Percentiles rank a stretch among this genome's conserved stretches.
Conservation (phyloP, 2,113 vertebrate genomes). For the Percopsis transmontana region DNA sequence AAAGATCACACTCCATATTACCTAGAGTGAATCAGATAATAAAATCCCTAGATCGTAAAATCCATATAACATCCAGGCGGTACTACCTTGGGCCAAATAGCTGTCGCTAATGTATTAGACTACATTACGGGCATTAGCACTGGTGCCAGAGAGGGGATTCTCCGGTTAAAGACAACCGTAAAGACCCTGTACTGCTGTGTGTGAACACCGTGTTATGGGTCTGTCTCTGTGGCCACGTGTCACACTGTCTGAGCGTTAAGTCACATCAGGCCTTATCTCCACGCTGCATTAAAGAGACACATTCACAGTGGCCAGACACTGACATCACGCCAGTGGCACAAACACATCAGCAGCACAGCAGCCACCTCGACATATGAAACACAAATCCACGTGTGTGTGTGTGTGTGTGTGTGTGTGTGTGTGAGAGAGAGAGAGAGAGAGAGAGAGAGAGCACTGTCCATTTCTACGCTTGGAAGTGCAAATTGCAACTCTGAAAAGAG, state of each 20-base stretch:
- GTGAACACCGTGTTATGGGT: slow-evolving; percentile 6
- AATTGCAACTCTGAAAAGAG: slow-evolving; percentile 22
- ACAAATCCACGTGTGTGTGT: slow-evolving; percentile 22
- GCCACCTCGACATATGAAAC: slow-evolving; percentile 42
- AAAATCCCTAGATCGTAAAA: slow-evolving; percentile 73
- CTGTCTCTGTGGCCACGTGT: slow-evolving; percentile 19
- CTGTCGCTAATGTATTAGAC: slow-evolving; percentile 62
- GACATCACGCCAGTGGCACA: slow-evolving; percentile 62
- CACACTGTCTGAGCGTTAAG: slow-evolving; percentile 41
- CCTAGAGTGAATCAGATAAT: slow-evolving; percentile 62
- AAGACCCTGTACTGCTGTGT: slow-evolving; percentile 9
- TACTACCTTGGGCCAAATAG: slow-evolving; percentile 56
- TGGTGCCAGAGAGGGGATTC: slow-evolving; percentile 54
- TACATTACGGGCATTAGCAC: slow-evolving; percentile 54
- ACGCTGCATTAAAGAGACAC: slow-evolving; percentile 43
- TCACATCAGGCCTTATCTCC: slow-evolving; percentile 47
- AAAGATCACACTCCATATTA: slow-evolving; percentile 60
- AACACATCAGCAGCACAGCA: slow-evolving; percentile 58
- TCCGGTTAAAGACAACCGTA: slow-evolving; percentile 40
- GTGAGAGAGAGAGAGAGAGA: too few relatives aligned
- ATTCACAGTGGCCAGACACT: slow-evolving; percentile 52
- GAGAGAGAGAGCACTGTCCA: too few relatives aligned
- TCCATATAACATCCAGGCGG: slow-evolving; percentile 60
- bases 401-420: slow-evolving; percentile 5
- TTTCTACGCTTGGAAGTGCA: too few relatives aligned